Evolutionary conservation across 2,888 invertebrate species (phyloP), one percentile per base, ranked within the genome.

Genomic region (Tachina lurida): DNA sequence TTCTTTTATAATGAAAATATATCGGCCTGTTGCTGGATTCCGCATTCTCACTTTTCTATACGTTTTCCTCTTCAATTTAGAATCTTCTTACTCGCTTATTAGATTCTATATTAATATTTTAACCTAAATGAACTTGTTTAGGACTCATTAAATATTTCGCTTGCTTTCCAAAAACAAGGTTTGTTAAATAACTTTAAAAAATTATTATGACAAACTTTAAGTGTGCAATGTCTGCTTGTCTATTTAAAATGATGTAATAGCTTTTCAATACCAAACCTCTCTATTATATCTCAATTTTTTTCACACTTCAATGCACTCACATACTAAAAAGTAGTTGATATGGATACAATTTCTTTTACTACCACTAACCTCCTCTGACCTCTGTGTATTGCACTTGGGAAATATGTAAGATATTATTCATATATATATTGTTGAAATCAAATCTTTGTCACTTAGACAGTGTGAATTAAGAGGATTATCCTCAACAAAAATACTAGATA

Each of bases 251-350:
- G 12, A 19, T 58, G 3, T 63, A 63, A 74, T 56, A 74, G 45
- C 60, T 67, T 76, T 58, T 62, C 56, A 65, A 80, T 84, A 84
- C 49, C 60, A 71, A 71, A 54, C 17, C 65, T 75, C 77, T 85
- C 78, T 85, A 78, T 85, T 78, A 85, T 63, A 52, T 78, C 71
- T 85, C 75, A 58, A 47, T 63, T 56, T 73, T 52, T 39, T 75
- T 82, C 12, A 70, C 62, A 63, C 70, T 70, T 70, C 73, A 74
- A 43, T 65, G 49, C 77, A 49, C 47, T 68, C 73, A 68, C 68
- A 81, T 58, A 68, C 41, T 1, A 41, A 49, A 52, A 74, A 31
- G 52, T n/a, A 10, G 2, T 8, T 19, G 47, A 79, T 45, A 70
- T 52, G 65, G 15, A 74, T 62, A 79, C 43, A 19, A 52, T 5